Evolutionary conservation across 2,113 vertebrate species (phyloP), one percentile per base, ranked within the genome.

Genomic region (Osmerus mordax): DNA sequence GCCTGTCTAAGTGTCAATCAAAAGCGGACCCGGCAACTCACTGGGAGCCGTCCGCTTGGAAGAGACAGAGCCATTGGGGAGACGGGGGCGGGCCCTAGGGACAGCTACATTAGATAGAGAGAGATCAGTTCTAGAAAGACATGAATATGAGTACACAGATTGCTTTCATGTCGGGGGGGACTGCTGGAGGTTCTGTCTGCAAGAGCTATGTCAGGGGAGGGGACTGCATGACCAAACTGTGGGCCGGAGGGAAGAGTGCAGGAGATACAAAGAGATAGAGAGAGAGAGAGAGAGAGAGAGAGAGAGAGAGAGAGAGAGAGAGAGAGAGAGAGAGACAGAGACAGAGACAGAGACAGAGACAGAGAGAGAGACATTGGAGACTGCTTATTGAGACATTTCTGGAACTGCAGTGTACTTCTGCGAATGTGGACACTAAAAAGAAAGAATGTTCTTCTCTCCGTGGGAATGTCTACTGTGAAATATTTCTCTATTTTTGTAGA

Each of bases 141-240:
- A 63, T 56, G 61, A 63, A 36, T 36, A 63, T 36, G 61, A 62
- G 61, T 36, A 63, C 28, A 63, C 15, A 63, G 61, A 63, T 63
- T 63, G 61, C 25, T 63, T 16, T 29, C 28, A 63, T 63, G 6
- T 28, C 61, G 32, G 28, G 29, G 29, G 28, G 61, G 29, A 7
- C 32, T 21, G 19, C 58, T 59, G 21, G 11, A 21, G 56, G 19
- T n/a, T 56, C 13, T 11, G 28, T 47, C 8, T 47, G 41, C 41
- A 63, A 29, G 61, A 13, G 15, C 28, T 18, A 18, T 19, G 25
- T 36, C 25, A 62, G 5, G 14, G 13, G 21, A 21, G 14, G 25
- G 23, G 21, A 25, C 60, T 28, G 25, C 60, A 25, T 62, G 25
- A 62, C 21, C 19, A 61, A 61, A 61, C 23, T 8, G 14, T 18